Evolutionary conservation across 2,797 vertebrate species (phyloP).

Genomic region (Typhlichthys eigenmanni): DNA sequence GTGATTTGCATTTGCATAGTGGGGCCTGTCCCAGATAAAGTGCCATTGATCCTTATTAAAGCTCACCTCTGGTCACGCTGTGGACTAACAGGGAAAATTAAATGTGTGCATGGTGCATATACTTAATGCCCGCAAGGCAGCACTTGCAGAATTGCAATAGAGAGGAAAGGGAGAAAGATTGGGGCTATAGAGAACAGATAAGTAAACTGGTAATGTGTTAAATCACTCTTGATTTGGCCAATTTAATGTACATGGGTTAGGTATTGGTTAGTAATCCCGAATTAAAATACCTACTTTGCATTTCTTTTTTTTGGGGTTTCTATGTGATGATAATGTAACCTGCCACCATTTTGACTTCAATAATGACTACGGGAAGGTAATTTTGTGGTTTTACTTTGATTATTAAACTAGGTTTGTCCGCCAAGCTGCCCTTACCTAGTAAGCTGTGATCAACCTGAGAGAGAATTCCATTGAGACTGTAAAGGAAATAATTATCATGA

Average conservation of each 20-base stretch:
- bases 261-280: too few relatives aligned
- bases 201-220: slow-evolving; percentile 87
- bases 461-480: too few relatives aligned
- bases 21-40: slow-evolving; percentile 98
- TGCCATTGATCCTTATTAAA: slow-evolving; percentile 99
- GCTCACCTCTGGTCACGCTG: slow-evolving; percentile 95
- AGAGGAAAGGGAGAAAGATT: slow-evolving; percentile 46
- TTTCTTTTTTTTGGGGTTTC: too few relatives aligned
- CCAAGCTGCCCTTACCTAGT: too few relatives aligned
- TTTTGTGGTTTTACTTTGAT: too few relatives aligned
- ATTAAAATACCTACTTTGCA: too few relatives aligned
- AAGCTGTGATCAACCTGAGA: too few relatives aligned
- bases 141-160: slow-evolving; percentile 72
- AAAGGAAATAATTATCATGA: too few relatives aligned
- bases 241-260: slow-evolving; percentile 18
- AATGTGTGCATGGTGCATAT: slow-evolving; percentile 95
- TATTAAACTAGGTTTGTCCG: too few relatives aligned
- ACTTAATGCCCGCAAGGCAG: slow-evolving; percentile 87
- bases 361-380: too few relatives aligned
- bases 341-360: too few relatives aligned
- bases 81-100: slow-evolving; percentile 98
- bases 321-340: too few relatives aligned
- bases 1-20: slow-evolving; percentile 96
- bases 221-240: slow-evolving; percentile 64
- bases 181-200: slow-evolving; percentile 38